phyloP scores from a whole-genome alignment of 1,140 invertebrate species.

The Aphelenchoides avenae region DNA sequence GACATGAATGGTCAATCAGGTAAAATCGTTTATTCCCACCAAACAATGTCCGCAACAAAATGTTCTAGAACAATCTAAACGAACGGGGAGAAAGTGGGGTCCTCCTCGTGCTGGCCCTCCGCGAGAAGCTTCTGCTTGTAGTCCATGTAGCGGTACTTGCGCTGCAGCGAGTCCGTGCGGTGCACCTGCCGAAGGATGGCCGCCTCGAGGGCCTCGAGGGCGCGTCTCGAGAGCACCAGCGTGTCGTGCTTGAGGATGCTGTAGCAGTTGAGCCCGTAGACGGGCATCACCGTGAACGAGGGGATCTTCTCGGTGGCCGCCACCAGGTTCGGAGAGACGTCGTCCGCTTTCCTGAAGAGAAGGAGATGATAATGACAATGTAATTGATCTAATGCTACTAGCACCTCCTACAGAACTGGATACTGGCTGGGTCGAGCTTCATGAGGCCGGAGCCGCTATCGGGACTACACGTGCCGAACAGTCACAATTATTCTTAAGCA shows the following conservation, averaged over 20 bases:
- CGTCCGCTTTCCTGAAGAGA: no score
- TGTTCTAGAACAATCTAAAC: no score
- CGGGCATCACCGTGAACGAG: slow-evolving; percentile 88
- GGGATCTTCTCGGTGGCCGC: slow-evolving; percentile 71
- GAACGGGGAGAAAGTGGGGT: slow-evolving; percentile 46
- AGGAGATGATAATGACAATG: slow-evolving; percentile 16
- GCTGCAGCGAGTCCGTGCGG: slow-evolving; percentile 64
- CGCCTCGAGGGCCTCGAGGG: slow-evolving; percentile 79
- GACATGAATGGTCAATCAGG: no score
- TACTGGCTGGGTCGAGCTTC: slow-evolving; percentile 9
- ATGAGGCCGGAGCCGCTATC: no score
- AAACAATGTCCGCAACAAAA: no score
- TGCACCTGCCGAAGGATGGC: slow-evolving; percentile 75
- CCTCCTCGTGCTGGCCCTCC: slow-evolving; percentile 49
- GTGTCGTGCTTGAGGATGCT: slow-evolving; percentile 93
- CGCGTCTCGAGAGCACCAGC: slow-evolving; percentile 77
- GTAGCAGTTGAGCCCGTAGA: slow-evolving; percentile 75
- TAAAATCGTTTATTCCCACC: no score
- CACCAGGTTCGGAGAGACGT: slow-evolving; percentile 35
- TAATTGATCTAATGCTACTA: neutral
- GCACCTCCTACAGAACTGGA: neutral
- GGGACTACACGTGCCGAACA: slow-evolving; percentile 16
- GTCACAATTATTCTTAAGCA: no score
- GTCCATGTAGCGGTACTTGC: slow-evolving; percentile 52
- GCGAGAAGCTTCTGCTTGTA: slow-evolving; percentile 49